Base-by-base conservation (phyloP, 2,888 invertebrate genomes). In the Rambutsinella grinnellia region DNA sequence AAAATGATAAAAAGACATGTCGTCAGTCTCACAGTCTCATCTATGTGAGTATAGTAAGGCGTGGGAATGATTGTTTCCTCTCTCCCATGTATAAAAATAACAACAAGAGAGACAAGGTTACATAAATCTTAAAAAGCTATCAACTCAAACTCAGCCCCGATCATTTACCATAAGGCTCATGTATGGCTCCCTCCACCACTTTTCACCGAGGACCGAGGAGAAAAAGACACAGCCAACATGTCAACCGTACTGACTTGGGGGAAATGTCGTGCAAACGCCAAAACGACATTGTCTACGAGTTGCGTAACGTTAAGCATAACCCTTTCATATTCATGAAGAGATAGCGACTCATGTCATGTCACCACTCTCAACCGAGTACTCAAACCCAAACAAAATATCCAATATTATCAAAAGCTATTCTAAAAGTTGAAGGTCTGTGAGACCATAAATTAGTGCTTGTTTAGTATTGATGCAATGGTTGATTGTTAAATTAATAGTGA, bases 111-210 rank as follows among this genome's bases (percentile, higher is more conserved):
- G 68, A 75, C 69, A 76, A 53, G 76, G 68, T 76, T 76, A 76
- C 69, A 76, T 76, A 76, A 76, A 76, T 76, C 76, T 76, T 76
- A 56, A 63, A 58, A 61, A 61, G 69, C 51, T 44, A 60, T 21
- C 58, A 58, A 24, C 61, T n/a, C n/a, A n/a, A 68, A 56, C 27
- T 49, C 8, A 61, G 19, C 44, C 56, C 54, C 65, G 51, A 53
- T 65, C 71, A 72, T 60, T 65, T 62, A 65, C 63, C n/a, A 36
- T 36, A 36, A 36, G 36, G 36, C n/a, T n/a, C n/a, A n/a, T n/a
- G n/a, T n/a, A n/a, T n/a, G n/a, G n/a, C 36, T 36, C 36, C 21
- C 21, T 51, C 8, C 51, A 54, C 17, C 6, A 19, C n/a, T 28
- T n/a, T 17, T 21, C 53, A 36, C 10, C 53, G 23, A 60, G 68